Evolutionary conservation across 2,888 invertebrate species (phyloP).

Genomic region (Heterodera filipjevi): DNA sequence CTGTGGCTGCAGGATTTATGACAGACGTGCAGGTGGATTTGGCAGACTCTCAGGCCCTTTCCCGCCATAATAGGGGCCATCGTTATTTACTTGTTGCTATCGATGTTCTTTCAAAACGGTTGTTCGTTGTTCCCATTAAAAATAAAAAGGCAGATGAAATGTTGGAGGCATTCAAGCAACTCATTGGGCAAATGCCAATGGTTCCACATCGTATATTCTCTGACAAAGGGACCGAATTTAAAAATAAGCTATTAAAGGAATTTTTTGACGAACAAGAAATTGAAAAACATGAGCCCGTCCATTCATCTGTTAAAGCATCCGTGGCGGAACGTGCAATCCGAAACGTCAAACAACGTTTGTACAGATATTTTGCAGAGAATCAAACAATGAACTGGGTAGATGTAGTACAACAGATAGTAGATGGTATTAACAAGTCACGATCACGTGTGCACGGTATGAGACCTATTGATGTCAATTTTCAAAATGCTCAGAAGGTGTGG

Average conservation of each 20-base stretch:
- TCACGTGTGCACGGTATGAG: not conserved
- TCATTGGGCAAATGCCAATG: not conserved
- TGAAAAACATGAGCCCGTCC: no score
- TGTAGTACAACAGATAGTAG: no score
- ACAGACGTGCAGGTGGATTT: conserved; percentile 27
- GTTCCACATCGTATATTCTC: not conserved
- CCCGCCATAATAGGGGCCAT: conserved; percentile 12
- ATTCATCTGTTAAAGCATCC: no score
- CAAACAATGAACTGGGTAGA: no score
- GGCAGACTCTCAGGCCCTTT: conserved; percentile 25
- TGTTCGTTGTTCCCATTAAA: no score
- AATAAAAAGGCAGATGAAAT: not conserved
- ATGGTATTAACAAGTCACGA: no score
- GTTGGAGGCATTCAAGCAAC: not conserved
- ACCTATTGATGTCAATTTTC: conserved; percentile 11
- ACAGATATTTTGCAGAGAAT: no score
- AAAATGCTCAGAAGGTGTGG: conserved; percentile 22
- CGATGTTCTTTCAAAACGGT: conserved; percentile 15
- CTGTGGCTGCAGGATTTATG: conserved; percentile 5
- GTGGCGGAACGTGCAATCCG: no score
- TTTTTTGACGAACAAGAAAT: no score
- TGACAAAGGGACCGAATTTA: not conserved
- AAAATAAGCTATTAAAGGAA: no score
- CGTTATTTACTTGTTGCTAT: conserved; percentile 10
- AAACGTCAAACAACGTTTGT: no score